Conservation (phyloP, 92 coral and sea anemone genomes). For the Heteractis magnifica region DNA sequence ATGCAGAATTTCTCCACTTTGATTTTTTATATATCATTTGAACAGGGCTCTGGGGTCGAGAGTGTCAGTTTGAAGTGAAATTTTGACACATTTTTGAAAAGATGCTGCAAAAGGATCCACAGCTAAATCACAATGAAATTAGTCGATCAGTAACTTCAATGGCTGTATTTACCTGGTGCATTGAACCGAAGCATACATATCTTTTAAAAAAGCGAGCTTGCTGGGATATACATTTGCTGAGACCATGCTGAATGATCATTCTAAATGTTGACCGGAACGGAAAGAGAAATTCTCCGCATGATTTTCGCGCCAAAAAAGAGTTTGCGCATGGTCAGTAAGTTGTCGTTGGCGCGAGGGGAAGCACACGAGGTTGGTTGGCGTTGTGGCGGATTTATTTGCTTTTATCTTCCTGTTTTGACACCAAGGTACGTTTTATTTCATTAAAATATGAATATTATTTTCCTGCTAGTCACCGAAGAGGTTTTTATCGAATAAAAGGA, state of each 20-base stretch:
- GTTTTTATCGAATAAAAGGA: neutral
- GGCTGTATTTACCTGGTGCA: neutral
- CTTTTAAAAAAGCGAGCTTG: too few species aligned
- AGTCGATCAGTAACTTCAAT: neutral
- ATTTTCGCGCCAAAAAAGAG: constrained; percentile 2
- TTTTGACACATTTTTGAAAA: too few species aligned
- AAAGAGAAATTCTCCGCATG: neutral
- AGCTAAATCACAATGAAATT: neutral
- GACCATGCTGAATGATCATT: neutral
- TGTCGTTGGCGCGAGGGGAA: neutral
- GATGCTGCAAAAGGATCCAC: too few species aligned
- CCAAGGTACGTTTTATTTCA: neutral
- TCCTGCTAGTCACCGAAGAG: too few species aligned
- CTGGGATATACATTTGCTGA: too few species aligned
- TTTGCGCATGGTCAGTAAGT: constrained; percentile 1
- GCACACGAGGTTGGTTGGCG: neutral
- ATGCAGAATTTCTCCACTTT: too few species aligned
- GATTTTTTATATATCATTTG: too few species aligned
- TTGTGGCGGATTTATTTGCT: neutral
- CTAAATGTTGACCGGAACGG: neutral
- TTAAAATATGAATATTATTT: neutral
- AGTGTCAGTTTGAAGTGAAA: too few species aligned
- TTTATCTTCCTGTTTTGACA: neutral
- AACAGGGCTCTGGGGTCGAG: too few species aligned
- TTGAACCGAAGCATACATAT: neutral